phyloP scores from a whole-genome alignment of 2,888 invertebrate species.

The Drosophila stalkeri region DNA sequence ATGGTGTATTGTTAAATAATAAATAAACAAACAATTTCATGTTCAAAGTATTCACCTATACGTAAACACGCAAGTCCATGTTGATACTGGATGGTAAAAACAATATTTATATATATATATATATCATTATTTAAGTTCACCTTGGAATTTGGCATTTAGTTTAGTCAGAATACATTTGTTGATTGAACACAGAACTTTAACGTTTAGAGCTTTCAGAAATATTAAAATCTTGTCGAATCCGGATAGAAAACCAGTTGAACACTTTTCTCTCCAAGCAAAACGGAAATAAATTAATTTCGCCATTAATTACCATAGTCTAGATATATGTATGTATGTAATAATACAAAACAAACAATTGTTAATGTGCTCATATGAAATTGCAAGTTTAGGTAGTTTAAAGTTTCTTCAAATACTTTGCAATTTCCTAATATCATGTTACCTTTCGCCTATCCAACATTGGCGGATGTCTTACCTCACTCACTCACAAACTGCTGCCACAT shows the following conservation, averaged over 20 bases:
- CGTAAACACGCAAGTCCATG: no score
- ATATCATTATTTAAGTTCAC: no score
- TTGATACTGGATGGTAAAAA: no score
- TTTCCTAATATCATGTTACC: not conserved
- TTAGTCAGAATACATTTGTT: no score
- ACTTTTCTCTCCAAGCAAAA: not conserved
- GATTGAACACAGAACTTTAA: no score
- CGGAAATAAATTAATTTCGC: not conserved
- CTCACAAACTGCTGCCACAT: conserved; percentile 3
- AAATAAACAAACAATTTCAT: no score
- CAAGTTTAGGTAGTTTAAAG: not conserved
- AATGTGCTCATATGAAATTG: not conserved
- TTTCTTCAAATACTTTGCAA: not conserved
- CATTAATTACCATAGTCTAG: not conserved
- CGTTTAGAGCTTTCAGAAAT: no score
- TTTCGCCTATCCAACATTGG: not conserved
- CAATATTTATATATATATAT: no score
- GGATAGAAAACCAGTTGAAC: not conserved
- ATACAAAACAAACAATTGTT: not conserved
- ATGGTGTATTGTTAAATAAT: no score
- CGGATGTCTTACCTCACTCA: conserved; percentile 9
- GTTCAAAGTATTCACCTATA: no score
- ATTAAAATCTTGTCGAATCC: no score
- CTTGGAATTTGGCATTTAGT: no score
- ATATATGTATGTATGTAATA: not conserved